phyloP scores from a whole-genome alignment of 1,140 invertebrate species.

The Ips typographus region DNA sequence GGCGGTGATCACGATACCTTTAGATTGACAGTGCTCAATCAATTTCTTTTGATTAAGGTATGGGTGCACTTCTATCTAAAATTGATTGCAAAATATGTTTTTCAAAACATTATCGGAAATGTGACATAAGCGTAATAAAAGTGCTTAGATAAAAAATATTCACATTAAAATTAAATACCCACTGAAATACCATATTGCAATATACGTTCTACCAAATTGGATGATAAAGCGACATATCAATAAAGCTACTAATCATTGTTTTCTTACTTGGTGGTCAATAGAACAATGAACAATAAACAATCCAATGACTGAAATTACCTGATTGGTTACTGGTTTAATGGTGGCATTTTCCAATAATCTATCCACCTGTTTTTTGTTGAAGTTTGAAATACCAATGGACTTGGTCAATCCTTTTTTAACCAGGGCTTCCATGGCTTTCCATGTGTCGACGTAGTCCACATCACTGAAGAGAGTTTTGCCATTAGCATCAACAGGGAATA shows the following conservation, averaged over 20 bases:
- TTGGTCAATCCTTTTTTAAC: constrained; percentile 69
- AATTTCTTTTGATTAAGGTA: constrained; percentile 81
- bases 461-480: constrained; percentile 55
- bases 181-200: too few species aligned
- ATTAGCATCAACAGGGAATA: constrained; percentile 45
- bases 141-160: neutral
- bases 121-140: too few species aligned
- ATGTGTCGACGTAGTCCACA: constrained; percentile 85
- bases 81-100: constrained; percentile 3
- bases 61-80: constrained; percentile 80
- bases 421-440: constrained; percentile 83
- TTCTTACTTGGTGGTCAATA: too few species aligned
- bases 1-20: constrained; percentile 71
- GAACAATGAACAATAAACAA: too few species aligned
- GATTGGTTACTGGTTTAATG: constrained; percentile 77
- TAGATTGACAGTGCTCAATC: constrained; percentile 67
- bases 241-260: too few species aligned
- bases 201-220: too few species aligned
- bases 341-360: constrained; percentile 66
- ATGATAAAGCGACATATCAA: too few species aligned
- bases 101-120: constrained; percentile 1
- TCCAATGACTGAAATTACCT: constrained; percentile 55
- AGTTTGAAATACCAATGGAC: constrained; percentile 89
- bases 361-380: constrained; percentile 81
- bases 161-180: neutral